Conservation (phyloP, 2,113 vertebrate genomes). For the Zapus hudsonius region DNA sequence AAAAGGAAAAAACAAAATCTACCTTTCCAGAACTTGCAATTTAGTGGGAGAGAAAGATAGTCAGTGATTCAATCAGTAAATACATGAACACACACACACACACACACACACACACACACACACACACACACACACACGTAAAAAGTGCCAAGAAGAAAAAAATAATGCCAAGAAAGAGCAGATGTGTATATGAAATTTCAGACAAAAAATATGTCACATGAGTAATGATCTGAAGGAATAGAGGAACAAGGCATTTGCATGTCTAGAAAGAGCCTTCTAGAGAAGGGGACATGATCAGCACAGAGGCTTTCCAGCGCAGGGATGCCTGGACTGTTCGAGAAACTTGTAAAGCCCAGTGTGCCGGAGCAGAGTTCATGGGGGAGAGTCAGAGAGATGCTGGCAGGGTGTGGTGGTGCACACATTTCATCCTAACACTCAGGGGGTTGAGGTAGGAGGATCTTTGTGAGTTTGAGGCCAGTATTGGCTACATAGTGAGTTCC, state of each 20-base stretch:
- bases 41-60: not conserved
- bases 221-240: constrained; percentile 17
- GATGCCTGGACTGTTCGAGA: not conserved
- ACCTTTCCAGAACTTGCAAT: not conserved
- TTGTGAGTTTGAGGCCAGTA: too few relatives aligned
- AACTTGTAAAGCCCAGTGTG: not conserved
- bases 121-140: not conserved
- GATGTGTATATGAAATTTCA: not conserved
- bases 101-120: too few relatives aligned
- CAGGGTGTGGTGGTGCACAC: too few relatives aligned
- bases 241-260: not conserved
- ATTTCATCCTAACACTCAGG: too few relatives aligned
- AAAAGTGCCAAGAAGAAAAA: not conserved
- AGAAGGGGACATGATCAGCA: not conserved
- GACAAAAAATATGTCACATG: not conserved
- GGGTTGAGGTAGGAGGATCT: too few relatives aligned
- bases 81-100: not conserved
- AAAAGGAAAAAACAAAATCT: not conserved
- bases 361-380: not conserved
- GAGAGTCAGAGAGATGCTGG: not conserved
- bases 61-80: not conserved
- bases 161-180: not conserved
- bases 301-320: not conserved
- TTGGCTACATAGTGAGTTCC: too few relatives aligned
- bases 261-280: not conserved